Evolutionary conservation across 2,888 invertebrate species (phyloP).

Genomic region (Leptura quadrifasciata): DNA sequence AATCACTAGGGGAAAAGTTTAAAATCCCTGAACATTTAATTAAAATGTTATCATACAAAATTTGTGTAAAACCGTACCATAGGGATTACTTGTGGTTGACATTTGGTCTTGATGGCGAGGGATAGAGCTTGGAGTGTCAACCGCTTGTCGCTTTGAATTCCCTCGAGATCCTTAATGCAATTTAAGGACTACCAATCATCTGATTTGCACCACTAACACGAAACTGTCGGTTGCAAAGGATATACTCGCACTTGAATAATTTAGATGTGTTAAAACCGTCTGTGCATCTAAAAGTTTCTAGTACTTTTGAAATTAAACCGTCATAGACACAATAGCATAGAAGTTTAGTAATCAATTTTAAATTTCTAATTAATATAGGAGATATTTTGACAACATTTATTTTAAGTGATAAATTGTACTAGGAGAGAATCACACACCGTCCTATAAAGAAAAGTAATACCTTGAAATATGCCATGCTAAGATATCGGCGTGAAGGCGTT

Average conservation of each 20-base stretch:
- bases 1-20: slow-evolving; percentile 30
- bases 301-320: slow-evolving; percentile 1
- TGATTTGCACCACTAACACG: slow-evolving; percentile 44
- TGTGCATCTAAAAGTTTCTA: slow-evolving; percentile 22
- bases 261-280: slow-evolving; percentile 9
- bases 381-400: background rate
- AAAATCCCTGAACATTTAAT: slow-evolving; percentile 45
- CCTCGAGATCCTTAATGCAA: slow-evolving; percentile 41
- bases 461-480: no score
- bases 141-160: slow-evolving; percentile 40
- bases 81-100: slow-evolving; percentile 48
- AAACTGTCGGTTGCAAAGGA: slow-evolving; percentile 35
- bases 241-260: slow-evolving; percentile 31
- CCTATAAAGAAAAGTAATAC: background rate
- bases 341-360: background rate
- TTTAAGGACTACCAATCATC: slow-evolving; percentile 47
- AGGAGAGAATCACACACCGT: background rate
- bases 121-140: slow-evolving; percentile 23
- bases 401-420: no score
- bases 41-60: slow-evolving; percentile 45
- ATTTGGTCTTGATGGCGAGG: slow-evolving; percentile 42
- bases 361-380: background rate
- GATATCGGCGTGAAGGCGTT: no score
- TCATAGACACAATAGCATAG: background rate
- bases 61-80: slow-evolving; percentile 37